These are phyloP conservation scores for Atopsyche davidsoni DNA, from an alignment of 1,140 invertebrate species.

Conservation along the genomic window DNA sequence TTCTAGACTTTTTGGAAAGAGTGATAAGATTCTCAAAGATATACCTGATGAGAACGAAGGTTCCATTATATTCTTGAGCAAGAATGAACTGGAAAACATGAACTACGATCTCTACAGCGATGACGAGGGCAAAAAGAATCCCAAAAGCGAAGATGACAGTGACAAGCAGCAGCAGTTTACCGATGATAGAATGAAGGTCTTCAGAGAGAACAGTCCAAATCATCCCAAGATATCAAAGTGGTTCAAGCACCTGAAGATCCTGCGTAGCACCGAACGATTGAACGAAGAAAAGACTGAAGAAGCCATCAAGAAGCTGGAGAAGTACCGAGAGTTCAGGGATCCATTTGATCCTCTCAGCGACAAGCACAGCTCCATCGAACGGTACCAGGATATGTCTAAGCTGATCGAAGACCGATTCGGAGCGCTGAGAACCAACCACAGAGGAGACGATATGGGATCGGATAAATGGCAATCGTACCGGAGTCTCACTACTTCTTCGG, in stretches of 20 bases:
- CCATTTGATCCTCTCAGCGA: constrained; percentile 46
- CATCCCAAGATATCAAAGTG: constrained; percentile 53
- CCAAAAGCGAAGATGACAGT: constrained; percentile 36
- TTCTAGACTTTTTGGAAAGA: constrained; percentile 46
- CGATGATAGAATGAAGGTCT: constrained; percentile 54
- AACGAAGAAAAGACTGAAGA: constrained; percentile 40
- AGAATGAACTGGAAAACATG: constrained; percentile 54
- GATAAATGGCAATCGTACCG: constrained; percentile 49
- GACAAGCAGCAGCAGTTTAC: constrained; percentile 39
- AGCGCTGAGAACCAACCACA: constrained; percentile 34
- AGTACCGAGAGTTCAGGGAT: constrained; percentile 43
- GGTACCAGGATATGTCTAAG: constrained; percentile 57
- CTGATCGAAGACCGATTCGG: constrained; percentile 53
- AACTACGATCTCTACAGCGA: constrained; percentile 49
- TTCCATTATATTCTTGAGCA: constrained; percentile 56
- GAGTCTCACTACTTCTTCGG: constrained; percentile 46
- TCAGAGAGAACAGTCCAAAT: constrained; percentile 41
- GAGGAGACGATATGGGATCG: constrained; percentile 40
- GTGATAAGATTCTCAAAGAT: constrained; percentile 49
- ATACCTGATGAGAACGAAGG: constrained; percentile 57
- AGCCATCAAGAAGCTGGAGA: constrained; percentile 40
- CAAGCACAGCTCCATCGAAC: constrained; percentile 51
- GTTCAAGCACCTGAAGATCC: constrained; percentile 51
- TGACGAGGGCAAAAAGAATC: constrained; percentile 37
- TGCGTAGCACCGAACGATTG: constrained; percentile 42